These are phyloP conservation scores for Sternarchorhynchus goeldii DNA, from an alignment of 2,797 vertebrate genomes.

Conservation along the genomic window DNA sequence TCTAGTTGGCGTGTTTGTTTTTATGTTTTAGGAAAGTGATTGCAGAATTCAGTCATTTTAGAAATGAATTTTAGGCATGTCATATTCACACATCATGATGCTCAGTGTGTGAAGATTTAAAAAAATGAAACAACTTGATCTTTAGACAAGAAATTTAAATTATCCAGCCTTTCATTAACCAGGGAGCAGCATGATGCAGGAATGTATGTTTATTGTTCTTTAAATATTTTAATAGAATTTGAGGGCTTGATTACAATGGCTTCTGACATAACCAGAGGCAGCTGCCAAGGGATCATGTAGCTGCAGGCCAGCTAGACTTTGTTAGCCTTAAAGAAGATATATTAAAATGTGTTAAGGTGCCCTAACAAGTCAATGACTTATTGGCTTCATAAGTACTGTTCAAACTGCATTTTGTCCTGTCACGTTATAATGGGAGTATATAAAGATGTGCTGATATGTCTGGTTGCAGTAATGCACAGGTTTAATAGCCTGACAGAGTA, in stretches of 20 bases:
- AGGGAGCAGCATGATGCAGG: too few relatives aligned
- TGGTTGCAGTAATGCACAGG: neutral
- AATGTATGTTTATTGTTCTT: too few relatives aligned
- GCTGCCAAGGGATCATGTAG: neutral
- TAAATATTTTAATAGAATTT: too few relatives aligned
- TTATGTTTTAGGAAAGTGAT: too few relatives aligned
- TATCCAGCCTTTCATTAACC: too few relatives aligned
- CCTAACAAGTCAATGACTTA: neutral
- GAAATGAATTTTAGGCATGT: too few relatives aligned
- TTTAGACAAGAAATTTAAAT: too few relatives aligned
- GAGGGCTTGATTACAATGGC: neutral
- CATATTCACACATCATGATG: too few relatives aligned
- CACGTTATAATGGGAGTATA: neutral
- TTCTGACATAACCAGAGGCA: neutral
- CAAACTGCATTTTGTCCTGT: neutral
- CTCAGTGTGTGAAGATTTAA: too few relatives aligned
- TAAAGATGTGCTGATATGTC: neutral
- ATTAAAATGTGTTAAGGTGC: neutral
- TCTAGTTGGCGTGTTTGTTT: neutral
- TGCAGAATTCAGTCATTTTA: too few relatives aligned
- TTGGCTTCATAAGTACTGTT: neutral
- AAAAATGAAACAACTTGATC: too few relatives aligned
- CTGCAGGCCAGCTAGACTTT: neutral
- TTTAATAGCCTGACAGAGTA: neutral
- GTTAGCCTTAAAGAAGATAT: neutral